These are phyloP conservation scores for Petrocephalus sullivani DNA, from an alignment of 2,797 vertebrate species.

Conservation along the genomic window DNA sequence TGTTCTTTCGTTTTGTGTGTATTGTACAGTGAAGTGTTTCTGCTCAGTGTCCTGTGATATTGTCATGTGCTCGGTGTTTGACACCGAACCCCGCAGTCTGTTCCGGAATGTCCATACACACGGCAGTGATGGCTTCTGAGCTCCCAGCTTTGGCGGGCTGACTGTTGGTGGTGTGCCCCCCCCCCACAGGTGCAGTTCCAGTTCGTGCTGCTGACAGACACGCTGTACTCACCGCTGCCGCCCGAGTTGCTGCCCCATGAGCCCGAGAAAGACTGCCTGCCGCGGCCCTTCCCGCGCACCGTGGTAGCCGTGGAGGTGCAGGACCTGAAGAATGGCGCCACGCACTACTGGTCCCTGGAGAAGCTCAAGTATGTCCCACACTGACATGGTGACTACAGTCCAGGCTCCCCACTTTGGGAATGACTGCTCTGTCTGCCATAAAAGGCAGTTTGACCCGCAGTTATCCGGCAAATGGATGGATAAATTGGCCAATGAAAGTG, in stretches of 20 bases:
- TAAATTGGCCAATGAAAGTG: neutral
- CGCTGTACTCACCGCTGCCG: constrained; percentile 86
- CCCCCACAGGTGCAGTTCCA: constrained; percentile 88
- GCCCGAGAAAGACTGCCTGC: constrained; percentile 63
- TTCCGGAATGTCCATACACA: neutral
- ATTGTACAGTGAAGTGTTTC: neutral
- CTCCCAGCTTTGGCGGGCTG: neutral
- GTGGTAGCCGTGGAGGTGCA: constrained; percentile 95
- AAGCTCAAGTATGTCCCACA: constrained; percentile 81
- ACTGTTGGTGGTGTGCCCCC: neutral
- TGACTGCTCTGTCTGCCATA: no score
- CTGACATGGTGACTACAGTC: neutral
- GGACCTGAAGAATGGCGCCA: constrained; percentile 94
- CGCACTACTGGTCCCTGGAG: constrained; percentile 95
- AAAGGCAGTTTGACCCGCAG: no score
- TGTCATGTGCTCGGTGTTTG: neutral
- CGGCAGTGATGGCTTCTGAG: neutral
- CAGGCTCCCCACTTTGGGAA: neutral
- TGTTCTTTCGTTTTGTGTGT: neutral
- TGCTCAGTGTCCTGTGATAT: neutral
- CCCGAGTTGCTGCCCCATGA: constrained; percentile 82
- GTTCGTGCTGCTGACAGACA: constrained; percentile 93
- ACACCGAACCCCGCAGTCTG: neutral
- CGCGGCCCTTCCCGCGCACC: constrained; percentile 81
- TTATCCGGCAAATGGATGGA: neutral